A percentile compares a stretch with the other conserved stretches of the same genome.
Conservation (phyloP, 2,888 invertebrate species). For the Heliothis peltigera region DNA sequence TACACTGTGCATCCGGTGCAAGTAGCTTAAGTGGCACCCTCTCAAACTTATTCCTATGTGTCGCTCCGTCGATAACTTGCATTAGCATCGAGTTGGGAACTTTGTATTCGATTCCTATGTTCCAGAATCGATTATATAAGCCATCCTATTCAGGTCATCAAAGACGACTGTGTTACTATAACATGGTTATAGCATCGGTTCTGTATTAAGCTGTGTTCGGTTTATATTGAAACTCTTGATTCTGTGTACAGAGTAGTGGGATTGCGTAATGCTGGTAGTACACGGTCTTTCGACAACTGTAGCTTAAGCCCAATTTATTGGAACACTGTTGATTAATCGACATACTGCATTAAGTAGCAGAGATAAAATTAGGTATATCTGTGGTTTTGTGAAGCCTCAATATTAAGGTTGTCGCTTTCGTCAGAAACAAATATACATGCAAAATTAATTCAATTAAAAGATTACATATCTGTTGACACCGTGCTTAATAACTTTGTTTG, state of each 20-base stretch:
- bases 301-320: background rate
- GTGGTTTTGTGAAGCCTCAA: too few relatives aligned
- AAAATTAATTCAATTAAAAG: too few relatives aligned
- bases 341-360: background rate
- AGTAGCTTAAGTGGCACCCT: constrained; percentile 45
- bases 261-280: background rate
- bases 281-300: background rate
- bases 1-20: constrained; percentile 32
- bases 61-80: constrained; percentile 31
- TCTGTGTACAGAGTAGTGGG: background rate
- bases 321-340: background rate
- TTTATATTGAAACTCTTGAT: constrained; percentile 1
- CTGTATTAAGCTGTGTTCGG: constrained; percentile 14
- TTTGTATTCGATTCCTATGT: constrained; percentile 40
- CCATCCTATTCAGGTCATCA: constrained; percentile 13
- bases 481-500: background rate
- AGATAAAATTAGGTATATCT: background rate
- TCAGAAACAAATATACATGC: too few relatives aligned
- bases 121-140: constrained; percentile 16
- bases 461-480: too few relatives aligned
- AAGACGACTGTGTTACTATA: constrained; percentile 4
- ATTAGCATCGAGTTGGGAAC: constrained; percentile 42
- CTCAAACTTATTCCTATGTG: constrained; percentile 49
- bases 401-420: too few relatives aligned
- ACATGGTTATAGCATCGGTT: constrained; percentile 6